phyloP scores from a whole-genome alignment of 2,113 vertebrate species.

The Callospermophilus lateralis region DNA sequence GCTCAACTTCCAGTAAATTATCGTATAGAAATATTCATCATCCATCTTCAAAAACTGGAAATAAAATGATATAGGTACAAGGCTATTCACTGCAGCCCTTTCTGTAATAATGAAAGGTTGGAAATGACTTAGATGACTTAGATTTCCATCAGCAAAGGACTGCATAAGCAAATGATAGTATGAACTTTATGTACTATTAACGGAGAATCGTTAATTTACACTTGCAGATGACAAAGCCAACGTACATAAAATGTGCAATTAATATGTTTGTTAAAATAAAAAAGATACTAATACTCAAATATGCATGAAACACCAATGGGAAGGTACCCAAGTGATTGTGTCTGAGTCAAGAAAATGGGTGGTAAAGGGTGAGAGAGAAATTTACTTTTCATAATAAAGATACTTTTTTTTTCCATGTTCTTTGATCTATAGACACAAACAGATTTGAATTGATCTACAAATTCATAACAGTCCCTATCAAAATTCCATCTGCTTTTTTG shows the following conservation, averaged over 20 bases:
- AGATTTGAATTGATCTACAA: not conserved
- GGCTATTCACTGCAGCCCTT: not conserved
- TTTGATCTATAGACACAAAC: not conserved
- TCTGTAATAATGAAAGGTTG: constrained; percentile 14
- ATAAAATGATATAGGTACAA: not conserved
- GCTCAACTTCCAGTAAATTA: not conserved
- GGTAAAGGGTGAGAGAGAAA: not conserved
- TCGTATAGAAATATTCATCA: not conserved
- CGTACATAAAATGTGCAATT: not conserved
- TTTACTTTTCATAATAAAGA: not conserved
- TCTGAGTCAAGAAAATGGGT: not conserved
- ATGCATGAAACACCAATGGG: not conserved
- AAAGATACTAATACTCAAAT: not conserved
- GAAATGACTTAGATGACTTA: constrained; percentile 1
- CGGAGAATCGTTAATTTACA: not conserved
- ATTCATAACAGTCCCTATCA: not conserved
- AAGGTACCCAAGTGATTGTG: not conserved
- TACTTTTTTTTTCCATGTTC: not conserved
- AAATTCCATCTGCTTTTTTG: not conserved
- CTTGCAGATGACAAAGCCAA: not conserved
- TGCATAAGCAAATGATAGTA: not conserved
- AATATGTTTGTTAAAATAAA: not conserved
- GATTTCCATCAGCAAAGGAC: not conserved
- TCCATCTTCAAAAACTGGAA: not conserved
- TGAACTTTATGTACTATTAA: not conserved